phyloP scores from a whole-genome alignment of 2,113 vertebrate genomes.

The Enhydra lutris region DNA sequence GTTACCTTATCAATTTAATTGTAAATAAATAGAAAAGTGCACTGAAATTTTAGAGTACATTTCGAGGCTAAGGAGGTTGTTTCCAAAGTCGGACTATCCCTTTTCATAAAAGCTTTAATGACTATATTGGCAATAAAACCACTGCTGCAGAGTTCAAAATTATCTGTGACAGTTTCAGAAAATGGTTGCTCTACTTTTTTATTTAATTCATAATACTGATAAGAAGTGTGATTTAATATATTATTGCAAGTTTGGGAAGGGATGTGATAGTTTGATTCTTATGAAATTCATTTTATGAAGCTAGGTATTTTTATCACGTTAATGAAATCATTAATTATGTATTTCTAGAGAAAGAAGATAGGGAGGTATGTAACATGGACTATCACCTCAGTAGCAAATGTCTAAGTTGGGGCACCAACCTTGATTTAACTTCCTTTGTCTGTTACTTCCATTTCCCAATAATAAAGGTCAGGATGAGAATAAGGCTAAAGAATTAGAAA shows the following conservation, averaged over 20 bases:
- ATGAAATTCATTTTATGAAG: not conserved
- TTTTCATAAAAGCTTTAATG: not conserved
- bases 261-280: constrained; percentile 19
- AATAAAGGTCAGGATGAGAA: not conserved
- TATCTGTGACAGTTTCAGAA: constrained; percentile 21
- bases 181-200: not conserved
- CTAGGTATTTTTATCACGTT: not conserved
- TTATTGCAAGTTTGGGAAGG: not conserved
- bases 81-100: not conserved
- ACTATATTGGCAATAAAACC: constrained; percentile 32
- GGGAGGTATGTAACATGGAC: not conserved
- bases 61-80: not conserved
- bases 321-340: constrained; percentile 44
- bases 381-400: not conserved
- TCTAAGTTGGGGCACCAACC: not conserved
- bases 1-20: not conserved
- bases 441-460: not conserved
- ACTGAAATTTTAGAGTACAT: not conserved
- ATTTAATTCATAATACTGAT: constrained; percentile 14
- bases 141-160: not conserved
- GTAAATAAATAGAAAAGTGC: not conserved
- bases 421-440: not conserved
- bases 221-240: constrained; percentile 37
- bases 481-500: not conserved
- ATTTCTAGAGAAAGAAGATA: not conserved